Percentiles rank a stretch among this genome's conserved stretches.
Evolutionary conservation across 1,140 invertebrate species (phyloP).

Genomic region (Trissolcus basalis): DNA sequence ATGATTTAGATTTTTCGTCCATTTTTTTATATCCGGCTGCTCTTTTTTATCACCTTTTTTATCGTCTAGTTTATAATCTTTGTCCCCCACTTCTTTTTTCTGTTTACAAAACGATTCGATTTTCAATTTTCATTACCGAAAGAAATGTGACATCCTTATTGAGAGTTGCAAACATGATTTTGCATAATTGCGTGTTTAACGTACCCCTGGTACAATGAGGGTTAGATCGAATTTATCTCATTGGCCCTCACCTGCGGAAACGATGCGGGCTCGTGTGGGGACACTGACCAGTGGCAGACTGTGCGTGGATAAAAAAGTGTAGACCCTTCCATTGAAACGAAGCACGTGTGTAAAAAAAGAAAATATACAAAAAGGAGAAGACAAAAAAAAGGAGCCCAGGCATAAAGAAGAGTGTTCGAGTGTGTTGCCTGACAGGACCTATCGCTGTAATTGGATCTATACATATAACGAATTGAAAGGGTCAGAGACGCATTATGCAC

Average conservation of each 20-base stretch:
- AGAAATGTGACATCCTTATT: constrained; percentile 56
- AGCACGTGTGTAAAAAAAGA: constrained; percentile 38
- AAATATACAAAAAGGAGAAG: neutral
- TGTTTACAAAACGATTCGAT: neutral
- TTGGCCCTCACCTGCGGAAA: constrained; percentile 73
- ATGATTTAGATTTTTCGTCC: constrained; percentile 32
- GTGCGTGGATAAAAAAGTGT: constrained; percentile 53
- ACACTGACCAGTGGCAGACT: constrained; percentile 72
- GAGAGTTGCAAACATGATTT: constrained; percentile 62
- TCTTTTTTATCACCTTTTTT: constrained; percentile 1
- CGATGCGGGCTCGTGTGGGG: constrained; percentile 70
- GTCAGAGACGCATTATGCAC: constrained; percentile 28
- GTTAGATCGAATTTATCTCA: constrained; percentile 75
- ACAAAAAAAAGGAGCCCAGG: constrained; percentile 7
- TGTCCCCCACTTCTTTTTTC: neutral
- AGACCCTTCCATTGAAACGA: constrained; percentile 49
- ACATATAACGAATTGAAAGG: constrained; percentile 45
- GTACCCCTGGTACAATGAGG: constrained; percentile 68
- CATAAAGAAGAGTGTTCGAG: constrained; percentile 32
- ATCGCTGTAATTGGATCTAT: constrained; percentile 50
- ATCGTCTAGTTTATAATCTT: neutral
- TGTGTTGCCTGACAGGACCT: constrained; percentile 37
- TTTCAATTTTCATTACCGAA: constrained; percentile 1
- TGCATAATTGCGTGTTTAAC: constrained; percentile 70
- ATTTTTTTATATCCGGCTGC: neutral